A percentile compares a stretch with the other conserved stretches of the same genome.
Conservation (phyloP, 2,113 vertebrate genomes). For the Anarrhichthys ocellatus region DNA sequence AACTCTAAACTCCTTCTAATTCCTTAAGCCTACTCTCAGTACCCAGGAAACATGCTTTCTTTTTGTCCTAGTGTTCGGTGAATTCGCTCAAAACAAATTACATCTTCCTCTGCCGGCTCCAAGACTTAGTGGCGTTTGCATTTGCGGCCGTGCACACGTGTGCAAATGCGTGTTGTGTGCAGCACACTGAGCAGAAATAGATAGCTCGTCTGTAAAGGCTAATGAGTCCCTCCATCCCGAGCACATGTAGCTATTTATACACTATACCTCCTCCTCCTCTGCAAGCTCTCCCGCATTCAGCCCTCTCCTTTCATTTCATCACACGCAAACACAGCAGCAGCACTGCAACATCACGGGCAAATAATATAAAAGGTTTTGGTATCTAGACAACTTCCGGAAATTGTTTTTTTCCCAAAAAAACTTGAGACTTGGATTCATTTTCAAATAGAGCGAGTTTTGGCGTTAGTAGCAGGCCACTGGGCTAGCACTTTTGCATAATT, state of each 20-base stretch:
- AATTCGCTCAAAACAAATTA: neutral
- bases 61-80: constrained; percentile 29
- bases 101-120: neutral
- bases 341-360: constrained; percentile 30
- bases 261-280: constrained; percentile 52
- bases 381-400: neutral
- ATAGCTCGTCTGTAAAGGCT: constrained; percentile 68
- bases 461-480: neutral
- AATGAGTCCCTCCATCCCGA: constrained; percentile 73
- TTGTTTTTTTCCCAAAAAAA: neutral
- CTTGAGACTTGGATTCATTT: neutral
- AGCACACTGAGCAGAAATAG: constrained; percentile 63
- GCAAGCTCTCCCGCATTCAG: constrained; percentile 42
- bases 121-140: neutral
- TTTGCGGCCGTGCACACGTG: constrained; percentile 16
- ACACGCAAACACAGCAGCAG: constrained; percentile 6
- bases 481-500: neutral
- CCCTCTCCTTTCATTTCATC: constrained; percentile 44
- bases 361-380: neutral
- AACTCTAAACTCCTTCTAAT: constrained; percentile 82
- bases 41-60: constrained; percentile 75
- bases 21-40: constrained; percentile 78
- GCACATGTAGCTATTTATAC: constrained; percentile 75
- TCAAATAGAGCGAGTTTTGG: neutral
- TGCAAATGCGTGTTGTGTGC: constrained; percentile 48